Conservation (phyloP, 2,888 invertebrate species). For the Gibbula magus region DNA sequence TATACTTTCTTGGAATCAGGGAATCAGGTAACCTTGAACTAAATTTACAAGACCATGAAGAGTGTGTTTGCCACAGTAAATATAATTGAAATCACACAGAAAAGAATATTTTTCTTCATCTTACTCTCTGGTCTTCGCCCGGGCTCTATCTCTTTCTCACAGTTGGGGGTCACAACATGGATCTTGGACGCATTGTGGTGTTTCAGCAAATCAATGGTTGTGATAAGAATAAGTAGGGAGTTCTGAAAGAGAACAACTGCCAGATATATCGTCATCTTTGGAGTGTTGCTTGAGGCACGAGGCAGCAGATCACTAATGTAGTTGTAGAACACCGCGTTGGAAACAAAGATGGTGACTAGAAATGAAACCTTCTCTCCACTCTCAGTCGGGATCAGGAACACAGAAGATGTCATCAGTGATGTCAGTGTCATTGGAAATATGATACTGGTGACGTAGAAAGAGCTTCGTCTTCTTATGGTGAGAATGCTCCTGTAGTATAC, state of each 20-base stretch:
- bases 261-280: neutral
- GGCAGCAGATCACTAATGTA: constrained; percentile 27
- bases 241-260: neutral
- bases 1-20: too few species aligned
- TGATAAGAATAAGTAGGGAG: neutral
- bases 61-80: too few species aligned
- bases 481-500: too few species aligned
- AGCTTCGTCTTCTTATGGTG: neutral
- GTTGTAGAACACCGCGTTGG: constrained; percentile 20
- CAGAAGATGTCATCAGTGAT: neutral
- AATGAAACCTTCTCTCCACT: constrained; percentile 16
- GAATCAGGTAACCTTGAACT: too few species aligned
- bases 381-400: neutral
- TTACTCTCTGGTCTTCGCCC: too few species aligned
- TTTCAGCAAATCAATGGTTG: constrained; percentile 23
- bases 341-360: constrained; percentile 24
- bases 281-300: neutral
- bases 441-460: neutral
- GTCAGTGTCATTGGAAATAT: constrained; percentile 10
- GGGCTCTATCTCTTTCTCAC: too few species aligned
- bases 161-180: too few species aligned
- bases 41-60: too few species aligned
- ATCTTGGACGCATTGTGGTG: constrained; percentile 9
- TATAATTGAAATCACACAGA: too few species aligned
- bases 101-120: too few species aligned